Base-by-base conservation (phyloP, 64 coral and sea anemone species). In the Catalaphyllia jardinei region DNA sequence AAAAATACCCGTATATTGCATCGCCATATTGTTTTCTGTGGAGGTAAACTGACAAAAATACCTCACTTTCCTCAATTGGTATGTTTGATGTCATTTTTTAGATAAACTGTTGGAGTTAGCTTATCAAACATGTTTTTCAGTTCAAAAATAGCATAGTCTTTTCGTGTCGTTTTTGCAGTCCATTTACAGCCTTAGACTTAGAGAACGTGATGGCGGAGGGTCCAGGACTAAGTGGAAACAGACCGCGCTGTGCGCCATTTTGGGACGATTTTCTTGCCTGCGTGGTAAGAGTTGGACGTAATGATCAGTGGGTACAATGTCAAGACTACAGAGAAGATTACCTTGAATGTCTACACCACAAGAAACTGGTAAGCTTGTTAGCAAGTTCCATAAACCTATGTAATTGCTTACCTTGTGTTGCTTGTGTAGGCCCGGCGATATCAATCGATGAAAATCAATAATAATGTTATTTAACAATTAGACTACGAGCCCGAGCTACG, bases 281-380 rank as follows among this genome's bases (percentile, higher is more conserved):
- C 71, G 95, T 89, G 29, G 82, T 88, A 15, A 54, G 61, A 0
- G 6, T 4, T 31, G 95, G 95, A 19, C 67, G 91, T 14, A 79
- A 92, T 78, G 72, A 93, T 2, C 95, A 97, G 18, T 97, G 95
- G 95, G 67, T 83, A 67, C 30, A 63, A 24, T 97, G 95, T 72
- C 72, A 75, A 74, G 46, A 93, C 38, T 31, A 90, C 27, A 79
- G 95, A 73, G 95, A 97, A 46, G 95, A 97, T 71, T 97, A 93
- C 72, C 88, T 91, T 29, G 95, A 97, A 71, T 97, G 95, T 88
- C 81, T 97, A n/a, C 95, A 97, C 42, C 95, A 97, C 75, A 97
- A 93, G 62, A 97, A 97, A 94, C 87, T 97, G 69, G 91, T 97
- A 18, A 83, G 87, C 17, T 31, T 10, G 3, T 11, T 0, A 0